Evolutionary conservation across 1,140 invertebrate genomes (phyloP).

Genomic region (Aphaenogaster rudis): DNA sequence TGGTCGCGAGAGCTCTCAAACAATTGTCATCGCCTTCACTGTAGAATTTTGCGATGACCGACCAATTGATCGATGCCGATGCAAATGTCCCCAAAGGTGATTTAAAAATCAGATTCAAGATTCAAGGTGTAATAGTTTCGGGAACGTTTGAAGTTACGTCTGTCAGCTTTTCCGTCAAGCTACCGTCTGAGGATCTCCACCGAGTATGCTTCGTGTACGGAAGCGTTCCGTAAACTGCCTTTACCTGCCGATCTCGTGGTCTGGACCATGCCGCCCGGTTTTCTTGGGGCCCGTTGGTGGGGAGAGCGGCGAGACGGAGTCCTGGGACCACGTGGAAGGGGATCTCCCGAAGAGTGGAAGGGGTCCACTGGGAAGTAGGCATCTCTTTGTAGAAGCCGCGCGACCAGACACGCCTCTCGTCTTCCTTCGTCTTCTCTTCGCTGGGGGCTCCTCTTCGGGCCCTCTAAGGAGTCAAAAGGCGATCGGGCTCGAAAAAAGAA

Average conservation of each 20-base stretch:
- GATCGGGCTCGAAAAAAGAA: conserved; percentile 58
- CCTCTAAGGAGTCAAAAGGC: conserved; percentile 60
- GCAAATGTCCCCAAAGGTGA: not conserved
- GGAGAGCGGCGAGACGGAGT: conserved; percentile 66
- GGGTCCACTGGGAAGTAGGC: conserved; percentile 81
- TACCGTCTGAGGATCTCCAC: conserved; percentile 34
- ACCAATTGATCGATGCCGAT: not conserved
- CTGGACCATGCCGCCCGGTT: conserved; percentile 86
- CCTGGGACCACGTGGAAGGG: conserved; percentile 78
- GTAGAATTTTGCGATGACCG: not conserved
- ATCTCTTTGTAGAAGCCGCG: conserved; percentile 85
- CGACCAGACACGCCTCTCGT: conserved; percentile 83
- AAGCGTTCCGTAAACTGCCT: conserved; percentile 85
- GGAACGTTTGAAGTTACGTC: not conserved
- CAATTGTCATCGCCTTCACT: conserved; percentile 21
- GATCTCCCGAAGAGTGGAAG: conserved; percentile 76
- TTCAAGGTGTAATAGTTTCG: not conserved
- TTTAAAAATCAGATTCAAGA: not conserved
- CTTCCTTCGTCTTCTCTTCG: conserved; percentile 79
- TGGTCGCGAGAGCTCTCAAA: not conserved
- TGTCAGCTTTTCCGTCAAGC: not conserved
- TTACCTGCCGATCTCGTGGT: conserved; percentile 83
- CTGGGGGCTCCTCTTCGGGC: conserved; percentile 77
- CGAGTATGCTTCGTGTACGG: conserved; percentile 79
- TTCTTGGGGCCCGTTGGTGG: conserved; percentile 81